A percentile compares a stretch with the other conserved stretches of the same genome.
Evolutionary conservation across 2,888 invertebrate species (phyloP).

Genomic region (Campaea margaritaria): DNA sequence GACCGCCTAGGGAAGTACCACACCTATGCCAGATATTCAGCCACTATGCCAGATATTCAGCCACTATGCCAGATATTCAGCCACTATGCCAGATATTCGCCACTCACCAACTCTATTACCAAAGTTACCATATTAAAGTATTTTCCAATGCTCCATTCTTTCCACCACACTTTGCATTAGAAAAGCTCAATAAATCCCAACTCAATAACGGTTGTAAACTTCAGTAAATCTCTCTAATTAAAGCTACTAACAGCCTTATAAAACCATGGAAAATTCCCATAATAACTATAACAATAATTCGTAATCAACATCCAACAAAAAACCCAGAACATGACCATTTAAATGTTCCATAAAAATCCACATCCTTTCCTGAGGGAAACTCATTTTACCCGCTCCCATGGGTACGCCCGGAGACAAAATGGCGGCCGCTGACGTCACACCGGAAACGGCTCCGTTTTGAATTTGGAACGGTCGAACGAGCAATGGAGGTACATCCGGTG

Average conservation of each 20-base stretch:
- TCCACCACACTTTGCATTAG: background rate
- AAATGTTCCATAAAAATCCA: slow-evolving; percentile 49
- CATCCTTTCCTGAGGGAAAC: slow-evolving; percentile 76
- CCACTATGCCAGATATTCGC: too few species aligned
- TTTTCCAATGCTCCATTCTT: too few species aligned
- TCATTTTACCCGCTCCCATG: slow-evolving; percentile 74
- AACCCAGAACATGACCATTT: slow-evolving; percentile 31
- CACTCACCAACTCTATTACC: too few species aligned
- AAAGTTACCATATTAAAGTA: too few species aligned
- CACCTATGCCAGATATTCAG: too few species aligned
- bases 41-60: too few species aligned
- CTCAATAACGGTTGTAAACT: background rate
- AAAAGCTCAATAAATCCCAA: too few species aligned
- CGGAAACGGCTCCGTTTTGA: slow-evolving; percentile 84
- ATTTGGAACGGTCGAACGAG: slow-evolving; percentile 84
- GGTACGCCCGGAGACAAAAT: slow-evolving; percentile 70
- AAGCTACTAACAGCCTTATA: background rate
- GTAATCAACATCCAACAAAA: slow-evolving; percentile 23
- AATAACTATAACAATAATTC: slow-evolving; percentile 10
- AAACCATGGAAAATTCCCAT: background rate
- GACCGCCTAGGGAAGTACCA: too few species aligned
- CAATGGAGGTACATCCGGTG: slow-evolving; percentile 84
- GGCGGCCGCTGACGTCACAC: slow-evolving; percentile 79
- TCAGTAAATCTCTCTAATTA: background rate
- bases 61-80: too few species aligned